Base-by-base conservation (phyloP, 2,113 vertebrate species). In the Pollimyrus isidori region DNA sequence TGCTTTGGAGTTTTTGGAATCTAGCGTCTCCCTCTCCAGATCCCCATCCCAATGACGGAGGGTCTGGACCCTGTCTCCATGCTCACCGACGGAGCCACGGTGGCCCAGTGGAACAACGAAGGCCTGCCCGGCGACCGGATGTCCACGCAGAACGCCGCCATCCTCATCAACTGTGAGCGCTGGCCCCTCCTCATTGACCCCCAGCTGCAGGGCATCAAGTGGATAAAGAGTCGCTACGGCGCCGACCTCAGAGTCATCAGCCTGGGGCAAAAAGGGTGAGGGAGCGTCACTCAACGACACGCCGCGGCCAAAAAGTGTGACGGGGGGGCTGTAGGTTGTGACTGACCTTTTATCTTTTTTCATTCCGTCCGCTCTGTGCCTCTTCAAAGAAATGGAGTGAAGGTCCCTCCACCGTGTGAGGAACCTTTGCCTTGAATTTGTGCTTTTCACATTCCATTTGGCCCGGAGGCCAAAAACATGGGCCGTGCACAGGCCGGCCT, bases 81-180 rank as follows among this genome's bases (percentile, higher is more conserved):
- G 95, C 69, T 91, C 91, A 95, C 93, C 7, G 95, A 96, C 89
- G 94, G 94, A 56, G 95, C 95, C 62, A 95, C 92, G 35, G 93
- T 94, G 90, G 96, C 96, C 76, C 92, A 95, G 92, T 90, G 96
- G 96, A 97, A 96, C 93, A 97, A 95, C 35, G 95, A 96, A 84
- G 92, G 96, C 49, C 91, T 96, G 90, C 95, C 95, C 3, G 94
- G 94, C 76, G 95, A 95, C 93, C 93, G 93, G 90, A 95, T 91
- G 91, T 96, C 95, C 88, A 95, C 93, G 48, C 94, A 96, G 95
- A 96, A 97, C 89, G 95, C 93, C 3, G 93, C 94, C 65, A 94
- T 95, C 91, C 93, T 96, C 89, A 94, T 35, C 1, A 96, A 94
- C 89, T 95, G 95, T 92, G 91, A 97, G 91, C 92, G 91, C 1